Base-by-base conservation (phyloP, 2,797 vertebrate genomes). In the Cichlasoma orientale region DNA sequence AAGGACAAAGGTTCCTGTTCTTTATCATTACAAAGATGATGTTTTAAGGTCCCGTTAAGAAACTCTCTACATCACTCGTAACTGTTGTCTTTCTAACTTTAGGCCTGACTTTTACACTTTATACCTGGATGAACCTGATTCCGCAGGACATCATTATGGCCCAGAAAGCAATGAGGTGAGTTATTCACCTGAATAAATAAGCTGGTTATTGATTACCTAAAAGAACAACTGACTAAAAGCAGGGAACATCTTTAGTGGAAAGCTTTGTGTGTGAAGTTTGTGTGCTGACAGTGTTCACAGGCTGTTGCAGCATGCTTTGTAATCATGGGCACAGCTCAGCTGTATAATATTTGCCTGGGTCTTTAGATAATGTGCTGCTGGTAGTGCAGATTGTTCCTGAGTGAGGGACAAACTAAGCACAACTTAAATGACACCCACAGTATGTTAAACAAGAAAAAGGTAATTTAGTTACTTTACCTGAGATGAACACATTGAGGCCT, bases 51-150 rank as follows among this genome's bases (percentile, higher is more conserved):
- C 0, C n/a, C 25, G n/a, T 7, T 3, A 16, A 25, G 27, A 72
- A 31, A 23, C 11, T 53, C 9, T 5, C 11, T 55, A 18, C 21
- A 4, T 52, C n/a, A 25, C 16, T 2, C 4, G 6, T 6, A 50
- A 59, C 36, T 52, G 23, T 50, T 61, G 12, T 12, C 27, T 72
- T 47, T 92, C 23, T 89, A 36, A 27, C 72, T 90, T 6, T 9
- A 99, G 98, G 88, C 97, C 98, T 18, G 92, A 96, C 92, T 96
- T 99, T 86, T 97, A 96, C 83, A 98, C 97, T 50, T 69, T 99
- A 41, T 99, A 99, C 86, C 86, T 99, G 72, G 97, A 98, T 1
- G 93, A 99, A 82, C 98, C 98, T 2, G 98, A 99, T 91, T 6
- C 86, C n/a, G 50, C 97, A 14, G 98, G 98, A 61, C 98, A 99